phyloP scores from a whole-genome alignment of 2,888 invertebrate genomes.

The Drosophila ezoana region DNA sequence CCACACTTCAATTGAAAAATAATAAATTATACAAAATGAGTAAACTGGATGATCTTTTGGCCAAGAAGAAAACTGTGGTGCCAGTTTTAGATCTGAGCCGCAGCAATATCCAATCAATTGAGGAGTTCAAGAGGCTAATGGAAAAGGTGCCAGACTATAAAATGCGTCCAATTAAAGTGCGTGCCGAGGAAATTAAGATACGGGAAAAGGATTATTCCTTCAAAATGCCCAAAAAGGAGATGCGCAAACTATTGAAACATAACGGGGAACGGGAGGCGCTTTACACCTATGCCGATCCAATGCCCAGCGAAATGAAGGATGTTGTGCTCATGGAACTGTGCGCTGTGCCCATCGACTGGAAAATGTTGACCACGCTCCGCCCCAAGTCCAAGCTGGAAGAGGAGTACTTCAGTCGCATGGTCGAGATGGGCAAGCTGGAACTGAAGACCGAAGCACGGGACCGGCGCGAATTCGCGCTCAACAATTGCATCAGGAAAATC shows the following conservation, averaged over 20 bases:
- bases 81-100: conserved; percentile 94
- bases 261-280: conserved; percentile 83
- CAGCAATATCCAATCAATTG: conserved; percentile 90
- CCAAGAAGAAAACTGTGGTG: conserved; percentile 93
- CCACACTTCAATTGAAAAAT: neutral
- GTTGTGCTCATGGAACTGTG: conserved; percentile 88
- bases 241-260: conserved; percentile 85
- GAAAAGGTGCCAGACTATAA: conserved; percentile 96
- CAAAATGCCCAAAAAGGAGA: conserved; percentile 90
- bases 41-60: conserved; percentile 92
- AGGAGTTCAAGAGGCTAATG: conserved; percentile 92
- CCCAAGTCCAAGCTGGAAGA: conserved; percentile 94
- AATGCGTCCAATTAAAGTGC: conserved; percentile 94
- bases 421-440: conserved; percentile 93
- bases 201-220: conserved; percentile 91
- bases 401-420: conserved; percentile 93
- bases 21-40: conserved; percentile 83
- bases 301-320: conserved; percentile 91
- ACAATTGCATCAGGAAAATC: conserved; percentile 89
- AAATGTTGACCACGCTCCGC: conserved; percentile 94
- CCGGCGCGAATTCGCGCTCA: conserved; percentile 88
- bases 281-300: conserved; percentile 88
- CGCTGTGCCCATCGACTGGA: conserved; percentile 95
- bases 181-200: conserved; percentile 91
- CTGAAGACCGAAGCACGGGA: conserved; percentile 90